Percentiles rank a stretch among this genome's conserved stretches.
Evolutionary conservation across 2,113 vertebrate genomes (phyloP).

Genomic region (Melanotaenia duboulayi): DNA sequence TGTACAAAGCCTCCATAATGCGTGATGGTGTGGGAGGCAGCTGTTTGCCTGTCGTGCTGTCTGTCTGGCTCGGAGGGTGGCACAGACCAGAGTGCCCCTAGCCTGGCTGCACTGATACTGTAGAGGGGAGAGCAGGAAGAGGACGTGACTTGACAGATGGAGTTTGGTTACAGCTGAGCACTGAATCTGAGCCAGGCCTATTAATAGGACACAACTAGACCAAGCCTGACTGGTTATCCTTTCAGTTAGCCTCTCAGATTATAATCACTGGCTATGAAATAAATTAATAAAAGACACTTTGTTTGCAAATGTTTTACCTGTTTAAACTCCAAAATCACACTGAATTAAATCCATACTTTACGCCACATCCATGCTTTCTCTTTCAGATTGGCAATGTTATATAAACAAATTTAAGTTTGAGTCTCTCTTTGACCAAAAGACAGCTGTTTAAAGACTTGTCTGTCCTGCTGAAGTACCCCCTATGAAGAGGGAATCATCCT

Average conservation of each 20-base stretch:
- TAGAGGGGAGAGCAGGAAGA: slow-evolving; percentile 81
- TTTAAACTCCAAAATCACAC: background rate
- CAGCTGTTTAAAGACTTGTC: background rate
- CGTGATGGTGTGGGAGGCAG: slow-evolving; percentile 69
- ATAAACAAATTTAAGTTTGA: background rate
- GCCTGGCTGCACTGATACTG: slow-evolving; percentile 85
- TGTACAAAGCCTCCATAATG: slow-evolving; percentile 82
- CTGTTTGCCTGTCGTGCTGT: slow-evolving; percentile 53
- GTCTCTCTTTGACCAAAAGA: background rate
- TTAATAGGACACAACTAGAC: slow-evolving; percentile 88
- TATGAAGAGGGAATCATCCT: background rate
- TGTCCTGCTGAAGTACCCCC: background rate
- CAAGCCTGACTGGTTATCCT: slow-evolving; percentile 38
- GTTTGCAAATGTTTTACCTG: background rate
- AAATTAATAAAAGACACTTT: slow-evolving; percentile 14
- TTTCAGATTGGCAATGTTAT: background rate
- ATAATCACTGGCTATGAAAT: slow-evolving; percentile 30
- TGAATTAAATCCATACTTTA: too few species aligned
- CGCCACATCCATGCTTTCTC: background rate
- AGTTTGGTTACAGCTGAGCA: slow-evolving; percentile 93
- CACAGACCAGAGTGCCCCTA: slow-evolving; percentile 74
- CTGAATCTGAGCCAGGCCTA: slow-evolving; percentile 88
- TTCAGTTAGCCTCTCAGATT: slow-evolving; percentile 35
- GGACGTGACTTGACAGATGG: slow-evolving; percentile 87
- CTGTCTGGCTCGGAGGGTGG: slow-evolving; percentile 82